phyloP scores from a whole-genome alignment of 1,140 invertebrate species.

The Zaprionus lachaisei region DNA sequence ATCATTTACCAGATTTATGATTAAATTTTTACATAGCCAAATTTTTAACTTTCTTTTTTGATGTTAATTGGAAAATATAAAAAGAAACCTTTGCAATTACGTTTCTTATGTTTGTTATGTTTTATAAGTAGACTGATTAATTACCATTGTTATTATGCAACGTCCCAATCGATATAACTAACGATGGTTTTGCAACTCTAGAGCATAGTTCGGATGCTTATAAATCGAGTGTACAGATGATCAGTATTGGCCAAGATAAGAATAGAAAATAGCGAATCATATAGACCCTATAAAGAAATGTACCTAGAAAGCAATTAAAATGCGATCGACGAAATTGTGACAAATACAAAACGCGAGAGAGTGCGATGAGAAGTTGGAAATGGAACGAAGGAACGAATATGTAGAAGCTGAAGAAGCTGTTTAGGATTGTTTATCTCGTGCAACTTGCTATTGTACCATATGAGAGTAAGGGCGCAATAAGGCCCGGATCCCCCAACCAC shows the following conservation, averaged over 20 bases:
- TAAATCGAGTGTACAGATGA: constrained; percentile 17
- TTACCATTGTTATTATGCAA: not conserved
- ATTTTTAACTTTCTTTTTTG: not conserved
- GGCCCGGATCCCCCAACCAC: constrained; percentile 24
- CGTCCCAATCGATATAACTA: not conserved
- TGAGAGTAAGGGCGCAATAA: constrained; percentile 18
- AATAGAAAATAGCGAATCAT: constrained; percentile 22
- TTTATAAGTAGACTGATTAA: not conserved
- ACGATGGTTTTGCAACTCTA: constrained; percentile 2
- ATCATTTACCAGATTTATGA: not conserved
- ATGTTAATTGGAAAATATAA: not conserved
- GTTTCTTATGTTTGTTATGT: not conserved
- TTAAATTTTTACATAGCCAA: not conserved
- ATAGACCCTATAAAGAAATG: constrained; percentile 65
- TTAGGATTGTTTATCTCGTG: constrained; percentile 20
- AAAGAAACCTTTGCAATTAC: not conserved
- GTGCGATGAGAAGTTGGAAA: constrained; percentile 5
- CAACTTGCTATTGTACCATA: constrained; percentile 41
- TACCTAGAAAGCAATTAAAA: constrained; percentile 80
- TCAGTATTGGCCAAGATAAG: constrained; percentile 36
- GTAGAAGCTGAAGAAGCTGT: not conserved
- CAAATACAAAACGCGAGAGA: constrained; percentile 63
- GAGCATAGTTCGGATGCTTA: constrained; percentile 38
- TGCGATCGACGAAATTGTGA: constrained; percentile 80
- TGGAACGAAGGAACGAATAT: not conserved